These are phyloP conservation scores for Aphelinus certus DNA, from an alignment of 1,140 invertebrate species.

Conservation along the genomic window DNA sequence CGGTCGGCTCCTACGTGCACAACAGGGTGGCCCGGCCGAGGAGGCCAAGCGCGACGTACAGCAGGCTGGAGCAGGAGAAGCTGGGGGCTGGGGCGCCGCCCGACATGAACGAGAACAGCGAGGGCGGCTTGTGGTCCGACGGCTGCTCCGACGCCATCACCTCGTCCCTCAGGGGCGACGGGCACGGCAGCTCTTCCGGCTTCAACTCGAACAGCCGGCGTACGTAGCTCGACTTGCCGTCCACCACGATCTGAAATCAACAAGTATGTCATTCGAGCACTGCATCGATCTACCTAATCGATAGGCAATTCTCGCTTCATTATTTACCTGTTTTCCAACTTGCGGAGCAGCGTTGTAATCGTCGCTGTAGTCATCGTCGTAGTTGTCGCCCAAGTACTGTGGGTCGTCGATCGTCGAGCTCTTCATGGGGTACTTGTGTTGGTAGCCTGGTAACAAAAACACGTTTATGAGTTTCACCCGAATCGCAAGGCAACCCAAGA, in stretches of 20 bases:
- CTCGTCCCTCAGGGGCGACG: constrained; percentile 63
- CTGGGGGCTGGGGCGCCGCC: constrained; percentile 36
- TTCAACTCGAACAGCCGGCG: constrained; percentile 71
- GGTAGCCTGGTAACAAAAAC: background rate
- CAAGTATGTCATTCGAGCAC: too few relatives aligned
- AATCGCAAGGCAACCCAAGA: too few relatives aligned
- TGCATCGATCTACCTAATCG: too few relatives aligned
- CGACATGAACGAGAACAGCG: constrained; percentile 50
- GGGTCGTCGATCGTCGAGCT: background rate
- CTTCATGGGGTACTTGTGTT: background rate
- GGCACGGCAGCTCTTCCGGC: constrained; percentile 73
- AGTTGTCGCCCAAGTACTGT: constrained; percentile 30
- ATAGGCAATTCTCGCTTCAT: too few relatives aligned
- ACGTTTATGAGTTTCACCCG: too few relatives aligned
- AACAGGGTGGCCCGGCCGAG: constrained; percentile 1
- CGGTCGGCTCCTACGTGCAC: constrained; percentile 19
- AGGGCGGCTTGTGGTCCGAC: constrained; percentile 54
- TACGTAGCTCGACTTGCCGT: constrained; percentile 52
- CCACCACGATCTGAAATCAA: constrained; percentile 49
- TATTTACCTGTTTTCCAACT: constrained; percentile 18
- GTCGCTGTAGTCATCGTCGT: constrained; percentile 50
- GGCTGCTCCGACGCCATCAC: constrained; percentile 64
- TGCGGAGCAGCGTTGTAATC: constrained; percentile 42
- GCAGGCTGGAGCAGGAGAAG: constrained; percentile 41
- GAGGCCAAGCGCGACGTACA: background rate